A percentile compares a stretch with the other conserved stretches of the same genome.
Conservation (phyloP, 23 tunicate species). For the Phallusia fumigata region DNA sequence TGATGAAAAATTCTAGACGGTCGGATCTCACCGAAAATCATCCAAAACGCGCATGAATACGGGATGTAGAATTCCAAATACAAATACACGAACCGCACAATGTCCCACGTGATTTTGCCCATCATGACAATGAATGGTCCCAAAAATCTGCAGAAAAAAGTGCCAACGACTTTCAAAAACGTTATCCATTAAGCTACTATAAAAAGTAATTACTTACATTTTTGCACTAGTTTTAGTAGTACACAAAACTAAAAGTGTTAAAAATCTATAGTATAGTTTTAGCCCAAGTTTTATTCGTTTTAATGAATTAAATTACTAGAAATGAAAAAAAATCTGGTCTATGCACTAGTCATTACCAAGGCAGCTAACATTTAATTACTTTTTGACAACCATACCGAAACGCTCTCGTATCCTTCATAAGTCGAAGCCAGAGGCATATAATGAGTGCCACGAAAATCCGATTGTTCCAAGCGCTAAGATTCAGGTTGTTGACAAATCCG, state of each 20-base stretch:
- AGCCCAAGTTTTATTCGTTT: no score
- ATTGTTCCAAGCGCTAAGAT: constrained; percentile 76
- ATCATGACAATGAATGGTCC: constrained; percentile 97
- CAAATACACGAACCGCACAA: constrained; percentile 72
- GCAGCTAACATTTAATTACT: no score
- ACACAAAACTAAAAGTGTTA: no score
- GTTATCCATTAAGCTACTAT: no score
- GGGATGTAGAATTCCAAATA: constrained; percentile 90
- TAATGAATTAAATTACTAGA: no score
- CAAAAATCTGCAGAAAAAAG: constrained; percentile 43
- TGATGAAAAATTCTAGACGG: not conserved
- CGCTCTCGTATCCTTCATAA: constrained; percentile 90
- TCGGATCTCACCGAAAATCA: constrained; percentile 71
- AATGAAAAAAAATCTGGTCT: no score
- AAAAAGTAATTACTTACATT: no score
- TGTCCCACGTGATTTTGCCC: constrained; percentile 67
- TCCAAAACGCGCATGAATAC: constrained; percentile 88
- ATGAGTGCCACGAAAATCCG: constrained; percentile 62
- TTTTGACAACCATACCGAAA: constrained; percentile 58
- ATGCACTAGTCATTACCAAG: no score
- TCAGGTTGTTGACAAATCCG: constrained; percentile 71
- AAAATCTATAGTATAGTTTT: no score
- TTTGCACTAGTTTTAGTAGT: no score
- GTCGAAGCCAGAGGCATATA: constrained; percentile 76
- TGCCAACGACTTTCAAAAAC: no score